Base-by-base conservation (phyloP, 1,140 invertebrate genomes). In the Drosophila navojoa region DNA sequence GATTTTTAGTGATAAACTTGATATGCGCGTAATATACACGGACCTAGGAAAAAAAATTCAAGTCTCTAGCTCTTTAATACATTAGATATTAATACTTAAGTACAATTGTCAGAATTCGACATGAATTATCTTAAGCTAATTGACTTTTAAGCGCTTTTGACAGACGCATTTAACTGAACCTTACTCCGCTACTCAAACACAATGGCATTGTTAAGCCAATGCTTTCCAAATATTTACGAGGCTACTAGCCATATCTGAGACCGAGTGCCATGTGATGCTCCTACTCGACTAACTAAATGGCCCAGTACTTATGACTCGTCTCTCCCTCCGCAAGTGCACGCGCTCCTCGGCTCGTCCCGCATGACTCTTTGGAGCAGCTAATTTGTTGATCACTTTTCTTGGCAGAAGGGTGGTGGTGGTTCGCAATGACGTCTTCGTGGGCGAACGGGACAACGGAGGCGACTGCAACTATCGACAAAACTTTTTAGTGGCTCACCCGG, bases 161-260 rank as follows among this genome's bases (percentile, higher is more conserved):
- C 16, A 9, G n/a, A 45, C 52, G 27, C 52, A 47, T 57, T 64
- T 57, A 57, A 57, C 25, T 5, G 15, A 15, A 27, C 29, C 29
- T 59, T 49, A 38, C 47, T 54, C 58, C 15, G 49, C 42, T 38
- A 32, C n/a, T 58, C 59, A 74, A 74, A 22, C 15, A 27, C 71
- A 15, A 35, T 5, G 40, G n/a, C 77, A 35, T 47, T 60, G 60
- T 68, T 76, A 55, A 62, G 61, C 59, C 49, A 54, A 77, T 54
- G 68, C 61, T 62, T 81, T 77, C 62, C 63, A 80, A 81, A 73
- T 81, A 81, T 81, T 81, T 76, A 81, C 73, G 73, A 77, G 62
- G 16, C 57, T 53, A 7, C 35, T 15, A 70, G 49, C 19, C 15
- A 13, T 27, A 13, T 45, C 54, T 35, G 50, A 27, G 19, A 59